Conservation (phyloP, 2,113 vertebrate genomes). For the Spilogale gracilis region DNA sequence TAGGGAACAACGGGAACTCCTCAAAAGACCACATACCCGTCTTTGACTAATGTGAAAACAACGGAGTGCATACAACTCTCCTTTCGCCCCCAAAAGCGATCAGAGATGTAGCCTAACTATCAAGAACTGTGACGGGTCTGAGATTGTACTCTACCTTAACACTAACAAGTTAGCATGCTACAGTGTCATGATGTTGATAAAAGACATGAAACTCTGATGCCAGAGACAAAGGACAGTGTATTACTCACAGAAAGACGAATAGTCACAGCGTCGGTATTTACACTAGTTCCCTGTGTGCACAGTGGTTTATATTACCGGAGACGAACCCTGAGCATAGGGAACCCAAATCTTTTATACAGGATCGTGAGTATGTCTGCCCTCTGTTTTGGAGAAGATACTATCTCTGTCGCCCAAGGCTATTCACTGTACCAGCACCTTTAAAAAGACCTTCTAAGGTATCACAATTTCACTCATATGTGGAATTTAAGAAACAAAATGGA, state of each 20-base stretch:
- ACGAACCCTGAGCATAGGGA: not conserved
- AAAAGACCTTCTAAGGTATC: not conserved
- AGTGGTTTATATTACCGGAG: not conserved
- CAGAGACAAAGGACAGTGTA: not conserved
- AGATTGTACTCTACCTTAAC: not conserved
- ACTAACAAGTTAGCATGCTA: not conserved
- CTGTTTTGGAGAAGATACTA: not conserved
- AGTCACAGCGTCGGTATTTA: not conserved
- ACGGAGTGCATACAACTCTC: not conserved
- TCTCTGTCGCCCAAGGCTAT: not conserved
- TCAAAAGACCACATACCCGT: not conserved
- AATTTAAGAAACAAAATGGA: not conserved
- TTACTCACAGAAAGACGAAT: not conserved
- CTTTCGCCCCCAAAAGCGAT: not conserved
- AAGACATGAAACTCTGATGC: not conserved
- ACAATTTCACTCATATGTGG: not conserved
- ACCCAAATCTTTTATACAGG: not conserved
- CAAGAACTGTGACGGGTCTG: not conserved
- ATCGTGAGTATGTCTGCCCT: not conserved
- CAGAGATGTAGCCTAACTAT: not conserved
- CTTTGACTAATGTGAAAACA: not conserved
- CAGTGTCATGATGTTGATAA: not conserved
- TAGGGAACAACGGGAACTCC: not conserved
- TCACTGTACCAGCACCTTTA: not conserved
- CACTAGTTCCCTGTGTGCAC: not conserved